Percentiles rank a stretch among this genome's conserved stretches.
phyloP scores from a whole-genome alignment of 2,888 invertebrate species.

The Melinopterus prodromus region DNA sequence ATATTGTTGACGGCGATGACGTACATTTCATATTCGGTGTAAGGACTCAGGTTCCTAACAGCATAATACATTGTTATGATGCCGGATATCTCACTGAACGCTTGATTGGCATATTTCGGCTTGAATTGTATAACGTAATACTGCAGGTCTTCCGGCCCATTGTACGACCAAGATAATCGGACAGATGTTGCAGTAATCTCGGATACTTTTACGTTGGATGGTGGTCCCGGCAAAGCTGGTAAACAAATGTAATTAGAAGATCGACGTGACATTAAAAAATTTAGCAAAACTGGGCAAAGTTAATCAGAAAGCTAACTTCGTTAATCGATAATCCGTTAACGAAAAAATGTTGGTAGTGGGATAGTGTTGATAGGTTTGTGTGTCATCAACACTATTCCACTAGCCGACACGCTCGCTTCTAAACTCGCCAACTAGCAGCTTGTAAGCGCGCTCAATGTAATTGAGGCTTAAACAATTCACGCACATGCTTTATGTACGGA shows the following conservation, averaged over 20 bases:
- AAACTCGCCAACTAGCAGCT: too few relatives aligned
- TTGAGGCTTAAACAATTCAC: too few relatives aligned
- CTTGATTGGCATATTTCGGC: conserved; percentile 91
- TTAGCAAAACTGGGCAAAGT: too few relatives aligned
- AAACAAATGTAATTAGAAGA: conserved; percentile 29
- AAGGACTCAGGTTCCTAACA: conserved; percentile 88
- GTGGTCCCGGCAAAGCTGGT: conserved; percentile 89
- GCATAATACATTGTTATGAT: conserved; percentile 93
- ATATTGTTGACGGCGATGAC: conserved; percentile 95
- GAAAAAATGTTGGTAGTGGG: too few relatives aligned
- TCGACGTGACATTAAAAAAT: neutral
- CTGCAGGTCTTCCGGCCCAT: conserved; percentile 87
- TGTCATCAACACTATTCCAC: too few relatives aligned
- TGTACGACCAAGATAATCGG: conserved; percentile 92
- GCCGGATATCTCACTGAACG: conserved; percentile 91
- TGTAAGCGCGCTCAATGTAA: too few relatives aligned
- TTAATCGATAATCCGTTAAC: too few relatives aligned
- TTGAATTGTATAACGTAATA: conserved; percentile 98
- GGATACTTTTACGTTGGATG: conserved; percentile 87
- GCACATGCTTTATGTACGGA: too few relatives aligned
- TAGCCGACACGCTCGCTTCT: too few relatives aligned
- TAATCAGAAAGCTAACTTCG: too few relatives aligned
- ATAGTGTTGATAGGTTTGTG: too few relatives aligned
- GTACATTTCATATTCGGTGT: conserved; percentile 96
- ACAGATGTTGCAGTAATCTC: conserved; percentile 95